Evolutionary conservation across 2,113 vertebrate genomes (phyloP).

Genomic region (Pseudopipra pipra): DNA sequence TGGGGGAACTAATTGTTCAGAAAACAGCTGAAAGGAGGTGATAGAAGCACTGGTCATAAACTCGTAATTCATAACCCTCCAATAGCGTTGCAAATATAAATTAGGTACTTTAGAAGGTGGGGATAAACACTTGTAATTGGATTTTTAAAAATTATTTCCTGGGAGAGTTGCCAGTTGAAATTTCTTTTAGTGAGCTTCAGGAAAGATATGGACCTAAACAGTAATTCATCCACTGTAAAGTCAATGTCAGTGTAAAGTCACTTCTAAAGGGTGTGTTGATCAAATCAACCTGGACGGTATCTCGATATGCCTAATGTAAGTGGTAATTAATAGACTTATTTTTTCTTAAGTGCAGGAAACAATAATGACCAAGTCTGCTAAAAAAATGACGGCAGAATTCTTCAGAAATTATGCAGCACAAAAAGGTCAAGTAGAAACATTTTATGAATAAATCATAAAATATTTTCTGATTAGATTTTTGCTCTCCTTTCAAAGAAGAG

Average conservation of each 20-base stretch:
- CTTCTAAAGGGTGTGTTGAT: not conserved
- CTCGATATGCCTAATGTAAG: not conserved
- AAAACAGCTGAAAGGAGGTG: not conserved
- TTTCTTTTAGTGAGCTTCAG: not conserved
- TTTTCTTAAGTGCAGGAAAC: not conserved
- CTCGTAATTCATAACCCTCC: not conserved
- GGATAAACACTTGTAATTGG: not conserved
- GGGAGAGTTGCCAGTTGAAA: not conserved
- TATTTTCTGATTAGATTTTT: not conserved
- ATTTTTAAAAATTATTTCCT: not conserved
- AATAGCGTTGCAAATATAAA: not conserved
- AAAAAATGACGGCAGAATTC: not conserved
- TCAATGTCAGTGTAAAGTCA: not conserved
- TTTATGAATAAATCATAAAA: conserved; percentile 7
- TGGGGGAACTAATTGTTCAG: conserved; percentile 39
- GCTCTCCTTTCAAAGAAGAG: not conserved
- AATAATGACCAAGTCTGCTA: not conserved
- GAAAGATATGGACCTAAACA: not conserved
- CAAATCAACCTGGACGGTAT: not conserved
- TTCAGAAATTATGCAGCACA: not conserved
- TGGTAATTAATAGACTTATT: conserved; percentile 11
- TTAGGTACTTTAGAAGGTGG: not conserved
- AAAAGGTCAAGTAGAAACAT: not conserved
- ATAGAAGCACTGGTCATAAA: not conserved
- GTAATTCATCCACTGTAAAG: not conserved